Evolutionary conservation across 92 coral and sea anemone genomes (phyloP), one percentile per base, ranked within the genome.

Genomic region (Porites divaricata): DNA sequence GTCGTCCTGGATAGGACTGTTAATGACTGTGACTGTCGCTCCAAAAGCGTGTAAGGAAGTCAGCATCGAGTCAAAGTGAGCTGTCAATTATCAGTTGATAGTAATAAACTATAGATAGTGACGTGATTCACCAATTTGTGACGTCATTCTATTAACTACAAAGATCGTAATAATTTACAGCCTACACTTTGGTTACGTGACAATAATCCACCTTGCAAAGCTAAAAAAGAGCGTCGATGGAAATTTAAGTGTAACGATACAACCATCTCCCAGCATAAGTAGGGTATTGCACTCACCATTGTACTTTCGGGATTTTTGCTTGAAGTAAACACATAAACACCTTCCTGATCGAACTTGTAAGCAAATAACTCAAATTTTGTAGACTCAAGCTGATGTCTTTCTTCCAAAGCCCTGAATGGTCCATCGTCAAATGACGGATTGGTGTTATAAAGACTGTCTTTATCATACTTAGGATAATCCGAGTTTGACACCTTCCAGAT

Each of bases 391-490:
- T 77, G 71, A 72, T 96, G 98, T 15, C 81, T 87, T 67, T 96
- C 99, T 64, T 90, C 89, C 17, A 96, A 74, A 12, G 88, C 91
- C 52, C 87, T 76, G 59, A 96, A 96, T 17, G 95, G 92, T 21
- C 99, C 99, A 28, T 91, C 95, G 72, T 96, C 99, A 83, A 96
- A 96, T 16, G 78, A 83, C 25, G 99, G 93, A 57, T 96, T 96
- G 63, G 99, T 96, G 78, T 96, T 96, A 67, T 90, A 96, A 80
- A 96, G 79, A 78, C 93, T 96, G 8, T 74, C 90, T 22, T 89
- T 86, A 67, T 94, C 98, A 62, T 96, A 96, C 80, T 85, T 77
- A 0, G 98, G 98, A 72, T 92, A 96, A 75, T 94, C 93, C 4
- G 90, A 84, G 81, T 96, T 96, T n/a, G 67, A 80, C 2, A 96